Evolutionary conservation across 2,797 vertebrate species (phyloP), one percentile per base, ranked within the genome.

Genomic region (Phyllotis vaccarum): DNA sequence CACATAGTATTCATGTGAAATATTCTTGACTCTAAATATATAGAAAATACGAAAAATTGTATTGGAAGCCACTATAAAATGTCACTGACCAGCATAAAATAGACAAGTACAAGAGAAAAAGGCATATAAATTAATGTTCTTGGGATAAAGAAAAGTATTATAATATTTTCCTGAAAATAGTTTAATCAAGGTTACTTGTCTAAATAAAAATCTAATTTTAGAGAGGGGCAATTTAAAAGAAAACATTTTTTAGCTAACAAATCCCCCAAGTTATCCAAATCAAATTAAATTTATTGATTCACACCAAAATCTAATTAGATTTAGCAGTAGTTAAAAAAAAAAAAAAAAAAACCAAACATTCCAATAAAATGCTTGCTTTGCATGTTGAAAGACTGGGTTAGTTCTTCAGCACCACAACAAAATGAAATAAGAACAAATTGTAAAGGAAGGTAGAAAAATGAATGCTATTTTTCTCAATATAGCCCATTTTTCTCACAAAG

Each of bases 151-250:
- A 40, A 14, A 86, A 72, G 72, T 86, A 74, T 78, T 86, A 3
- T 75, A 74, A 80, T 49, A 68, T 82, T 94, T 95, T 81, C 52
- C 40, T 90, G 17, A 85, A 56, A 66, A 56, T 68, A 91, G 89
- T 86, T 70, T 62, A 88, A 94, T 89, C 88, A 81, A 88, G 75
- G 83, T 46, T 86, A 90, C 21, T 95, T 68, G 90, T 74, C 95
- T 31, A 70, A 88, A 88, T 85, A 49, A 86, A 93, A 92, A 92
- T n/a, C 34, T 27, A 85, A 54, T 88, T 87, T 95, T 82, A 94
- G 56, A 95, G 76, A 27, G 54, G 90, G 72, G 9, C 1, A 66
- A 58, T 87, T 88, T 87, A 86, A 95, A 91, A 62, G 89, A 89
- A 62, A 85, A 52, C 21, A 49, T 43, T 49, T 43, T 78, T 94